Evolutionary conservation across 2,797 vertebrate species (phyloP).

Genomic region (Cyprinodon diabolis): DNA sequence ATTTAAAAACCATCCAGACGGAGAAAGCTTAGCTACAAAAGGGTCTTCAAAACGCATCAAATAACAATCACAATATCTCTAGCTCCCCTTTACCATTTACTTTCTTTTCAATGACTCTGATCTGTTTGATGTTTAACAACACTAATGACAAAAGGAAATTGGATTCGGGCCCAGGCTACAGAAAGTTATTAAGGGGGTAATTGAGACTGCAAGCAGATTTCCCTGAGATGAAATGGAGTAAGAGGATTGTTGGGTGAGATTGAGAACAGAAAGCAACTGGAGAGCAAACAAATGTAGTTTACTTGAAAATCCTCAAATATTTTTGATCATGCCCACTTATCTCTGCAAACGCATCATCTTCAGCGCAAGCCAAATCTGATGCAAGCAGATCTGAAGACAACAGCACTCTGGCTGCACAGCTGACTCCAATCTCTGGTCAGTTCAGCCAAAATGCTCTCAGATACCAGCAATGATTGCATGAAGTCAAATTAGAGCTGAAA

Average conservation of each 20-base stretch:
- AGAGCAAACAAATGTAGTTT: slow-evolving; percentile 51
- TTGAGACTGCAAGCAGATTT: slow-evolving; percentile 64
- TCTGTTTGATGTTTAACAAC: slow-evolving; percentile 72
- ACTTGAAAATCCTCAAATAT: slow-evolving; percentile 31
- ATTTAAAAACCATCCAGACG: slow-evolving; percentile 43
- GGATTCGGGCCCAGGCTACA: slow-evolving; percentile 71
- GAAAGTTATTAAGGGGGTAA: slow-evolving; percentile 72
- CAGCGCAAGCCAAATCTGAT: slow-evolving; percentile 18
- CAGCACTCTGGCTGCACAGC: slow-evolving; percentile 7
- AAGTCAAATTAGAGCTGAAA: slow-evolving; percentile 12
- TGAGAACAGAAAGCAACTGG: slow-evolving; percentile 12
- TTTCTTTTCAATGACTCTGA: slow-evolving; percentile 43
- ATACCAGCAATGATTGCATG: slow-evolving; percentile 11
- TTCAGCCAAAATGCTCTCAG: neutral
- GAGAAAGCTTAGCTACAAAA: slow-evolving; percentile 37
- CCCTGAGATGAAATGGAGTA: slow-evolving; percentile 46
- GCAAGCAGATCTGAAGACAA: slow-evolving; percentile 5
- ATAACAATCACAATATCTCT: slow-evolving; percentile 49
- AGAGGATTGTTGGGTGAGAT: slow-evolving; percentile 33
- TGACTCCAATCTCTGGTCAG: slow-evolving; percentile 37
- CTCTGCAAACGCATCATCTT: slow-evolving; percentile 6
- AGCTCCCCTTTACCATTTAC: slow-evolving; percentile 15
- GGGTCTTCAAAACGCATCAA: slow-evolving; percentile 56
- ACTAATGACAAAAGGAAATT: slow-evolving; percentile 76
- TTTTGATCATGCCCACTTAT: slow-evolving; percentile 49